Evolutionary conservation across 92 coral and sea anemone genomes (phyloP).

Genomic region (Palythoa caribaeorum): DNA sequence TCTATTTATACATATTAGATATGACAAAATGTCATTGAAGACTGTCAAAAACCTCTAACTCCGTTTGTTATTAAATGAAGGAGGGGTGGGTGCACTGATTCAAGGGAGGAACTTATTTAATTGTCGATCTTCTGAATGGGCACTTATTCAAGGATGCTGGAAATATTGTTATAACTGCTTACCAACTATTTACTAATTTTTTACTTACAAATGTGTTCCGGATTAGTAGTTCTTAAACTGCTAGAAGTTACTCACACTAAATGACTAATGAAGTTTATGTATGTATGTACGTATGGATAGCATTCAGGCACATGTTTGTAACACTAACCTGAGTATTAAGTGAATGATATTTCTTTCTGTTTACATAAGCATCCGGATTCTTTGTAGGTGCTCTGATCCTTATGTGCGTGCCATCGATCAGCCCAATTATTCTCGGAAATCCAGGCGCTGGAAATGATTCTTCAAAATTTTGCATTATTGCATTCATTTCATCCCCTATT

Average conservation of each 20-base stretch:
- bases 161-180: slow-evolving; percentile 32
- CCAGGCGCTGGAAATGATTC: slow-evolving; percentile 28
- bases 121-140: slow-evolving; percentile 18
- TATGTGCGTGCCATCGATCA: slow-evolving; percentile 45
- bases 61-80: slow-evolving; percentile 30
- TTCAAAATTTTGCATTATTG: slow-evolving; percentile 31
- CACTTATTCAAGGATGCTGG: slow-evolving; percentile 25
- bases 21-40: slow-evolving; percentile 14
- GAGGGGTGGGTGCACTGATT: slow-evolving; percentile 32
- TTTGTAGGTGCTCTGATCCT: slow-evolving; percentile 42
- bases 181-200: slow-evolving; percentile 23
- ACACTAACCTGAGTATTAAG: slow-evolving; percentile 44
- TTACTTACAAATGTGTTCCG: slow-evolving; percentile 15
- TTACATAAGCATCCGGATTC: slow-evolving; percentile 37
- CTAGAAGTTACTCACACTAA: slow-evolving; percentile 32
- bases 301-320: slow-evolving; percentile 1
- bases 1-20: slow-evolving; percentile 4
- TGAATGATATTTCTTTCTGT: slow-evolving; percentile 40
- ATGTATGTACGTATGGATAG: background rate
- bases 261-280: slow-evolving; percentile 3
- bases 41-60: slow-evolving; percentile 20
- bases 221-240: slow-evolving; percentile 36
- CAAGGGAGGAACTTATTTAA: slow-evolving; percentile 22
- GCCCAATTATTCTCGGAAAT: slow-evolving; percentile 29
- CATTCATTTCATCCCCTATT: slow-evolving; percentile 18